phyloP scores from a whole-genome alignment of 2,113 vertebrate species.

The Mellivora capensis region DNA sequence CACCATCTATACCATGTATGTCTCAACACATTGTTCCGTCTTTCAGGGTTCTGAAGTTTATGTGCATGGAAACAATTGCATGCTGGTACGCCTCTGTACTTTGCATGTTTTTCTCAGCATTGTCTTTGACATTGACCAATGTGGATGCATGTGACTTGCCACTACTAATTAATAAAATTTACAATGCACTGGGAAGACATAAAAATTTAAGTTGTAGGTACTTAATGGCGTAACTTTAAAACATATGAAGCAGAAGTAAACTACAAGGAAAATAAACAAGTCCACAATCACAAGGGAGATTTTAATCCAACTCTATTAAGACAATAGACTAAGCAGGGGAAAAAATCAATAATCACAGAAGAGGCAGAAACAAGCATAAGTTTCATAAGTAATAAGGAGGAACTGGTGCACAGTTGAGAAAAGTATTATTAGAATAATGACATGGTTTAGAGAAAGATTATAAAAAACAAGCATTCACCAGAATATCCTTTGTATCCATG shows the following conservation, averaged over 20 bases:
- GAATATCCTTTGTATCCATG: not conserved
- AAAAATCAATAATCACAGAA: not conserved
- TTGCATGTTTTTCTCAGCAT: not conserved
- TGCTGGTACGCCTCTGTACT: not conserved
- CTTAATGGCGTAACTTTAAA: constrained; percentile 1
- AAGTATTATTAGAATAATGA: not conserved
- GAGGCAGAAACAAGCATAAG: not conserved
- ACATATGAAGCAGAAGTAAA: not conserved
- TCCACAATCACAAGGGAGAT: not conserved
- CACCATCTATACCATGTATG: not conserved
- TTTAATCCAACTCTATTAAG: not conserved
- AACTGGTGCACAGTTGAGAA: not conserved
- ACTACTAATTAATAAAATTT: not conserved
- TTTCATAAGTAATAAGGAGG: not conserved
- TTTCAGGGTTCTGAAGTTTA: not conserved
- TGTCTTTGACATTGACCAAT: not conserved
- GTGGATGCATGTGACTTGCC: not conserved
- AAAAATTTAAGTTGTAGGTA: not conserved
- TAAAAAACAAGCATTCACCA: not conserved
- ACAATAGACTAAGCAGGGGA: not conserved
- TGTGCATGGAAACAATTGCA: not conserved
- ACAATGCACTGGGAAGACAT: not conserved
- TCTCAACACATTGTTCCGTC: not conserved
- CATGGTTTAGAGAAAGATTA: not conserved
- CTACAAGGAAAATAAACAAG: not conserved